Conservation (phyloP, 2,113 vertebrate genomes). For the Neotragus moschatus region DNA sequence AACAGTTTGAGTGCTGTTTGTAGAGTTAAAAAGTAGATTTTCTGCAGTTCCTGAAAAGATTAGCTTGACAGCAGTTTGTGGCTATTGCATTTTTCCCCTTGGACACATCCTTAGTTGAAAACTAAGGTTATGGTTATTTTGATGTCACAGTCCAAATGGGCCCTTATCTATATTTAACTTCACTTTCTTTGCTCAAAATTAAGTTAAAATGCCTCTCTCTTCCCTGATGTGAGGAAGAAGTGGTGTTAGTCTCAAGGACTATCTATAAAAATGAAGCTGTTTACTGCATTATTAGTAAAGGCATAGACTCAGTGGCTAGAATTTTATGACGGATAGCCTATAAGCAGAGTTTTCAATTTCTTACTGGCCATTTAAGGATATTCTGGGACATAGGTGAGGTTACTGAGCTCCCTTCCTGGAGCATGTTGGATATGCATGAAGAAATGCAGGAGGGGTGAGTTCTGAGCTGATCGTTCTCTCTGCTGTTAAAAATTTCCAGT, state of each 20-base stretch:
- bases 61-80: neutral
- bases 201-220: neutral
- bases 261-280: constrained; percentile 25
- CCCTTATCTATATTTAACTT: neutral
- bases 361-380: neutral
- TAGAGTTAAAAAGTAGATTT: constrained; percentile 18
- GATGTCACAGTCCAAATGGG: neutral
- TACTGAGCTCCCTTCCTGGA: neutral
- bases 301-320: neutral
- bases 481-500: neutral
- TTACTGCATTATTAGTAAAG: neutral
- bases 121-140: neutral
- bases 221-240: neutral
- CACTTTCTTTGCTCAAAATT: neutral
- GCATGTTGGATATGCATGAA: neutral
- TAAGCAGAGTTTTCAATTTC: neutral
- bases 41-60: constrained; percentile 16
- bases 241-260: neutral
- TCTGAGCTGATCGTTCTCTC: neutral
- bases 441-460: neutral
- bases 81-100: neutral
- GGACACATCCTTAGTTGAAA: neutral
- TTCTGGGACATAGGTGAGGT: neutral
- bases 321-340: neutral
- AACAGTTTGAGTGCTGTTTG: neutral